Evolutionary conservation across 2,888 invertebrate species (phyloP).

Genomic region (Drosophila quinaria): DNA sequence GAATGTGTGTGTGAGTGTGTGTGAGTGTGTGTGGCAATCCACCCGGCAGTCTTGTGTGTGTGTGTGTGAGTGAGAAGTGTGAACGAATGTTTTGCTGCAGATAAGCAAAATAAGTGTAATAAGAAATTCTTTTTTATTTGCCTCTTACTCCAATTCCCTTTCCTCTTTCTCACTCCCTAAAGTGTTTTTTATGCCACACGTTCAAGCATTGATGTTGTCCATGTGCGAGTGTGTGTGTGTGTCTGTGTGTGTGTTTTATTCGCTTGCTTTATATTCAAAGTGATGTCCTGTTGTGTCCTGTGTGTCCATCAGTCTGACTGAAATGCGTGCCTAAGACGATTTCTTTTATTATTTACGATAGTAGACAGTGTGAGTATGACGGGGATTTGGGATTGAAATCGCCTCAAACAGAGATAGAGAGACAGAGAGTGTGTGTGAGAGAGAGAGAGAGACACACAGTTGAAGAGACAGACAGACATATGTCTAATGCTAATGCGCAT

Average conservation of each 20-base stretch:
- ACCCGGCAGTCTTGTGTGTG: conserved; percentile 31
- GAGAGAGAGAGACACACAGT: conserved; percentile 11
- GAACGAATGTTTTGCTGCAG: conserved; percentile 81
- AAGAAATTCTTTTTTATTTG: conserved; percentile 80
- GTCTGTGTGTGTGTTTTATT: conserved; percentile 69
- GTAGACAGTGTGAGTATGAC: conserved; percentile 16
- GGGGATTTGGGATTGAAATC: conserved; percentile 64
- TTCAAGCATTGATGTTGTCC: conserved; percentile 52
- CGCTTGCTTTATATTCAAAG: conserved; percentile 82
- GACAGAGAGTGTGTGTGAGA: not conserved
- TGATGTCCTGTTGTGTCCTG: conserved; percentile 72
- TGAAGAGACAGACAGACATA: conserved; percentile 53
- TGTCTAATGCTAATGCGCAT: conserved; percentile 74
- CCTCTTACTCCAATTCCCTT: conserved; percentile 31
- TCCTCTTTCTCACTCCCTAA: conserved; percentile 16
- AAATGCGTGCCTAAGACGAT: conserved; percentile 82
- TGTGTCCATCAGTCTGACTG: conserved; percentile 70
- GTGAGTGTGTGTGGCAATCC: conserved; percentile 39
- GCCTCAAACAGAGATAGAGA: conserved; percentile 16
- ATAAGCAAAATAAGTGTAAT: conserved; percentile 82
- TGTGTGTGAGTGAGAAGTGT: conserved; percentile 57
- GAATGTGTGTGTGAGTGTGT: conserved; percentile 14
- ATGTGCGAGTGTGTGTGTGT: conserved; percentile 21
- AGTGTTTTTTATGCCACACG: conserved; percentile 80
- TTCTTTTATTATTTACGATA: conserved; percentile 81